These are phyloP conservation scores for Yponomeuta sedellus DNA, from an alignment of 2,888 invertebrate genomes.

Conservation along the genomic window DNA sequence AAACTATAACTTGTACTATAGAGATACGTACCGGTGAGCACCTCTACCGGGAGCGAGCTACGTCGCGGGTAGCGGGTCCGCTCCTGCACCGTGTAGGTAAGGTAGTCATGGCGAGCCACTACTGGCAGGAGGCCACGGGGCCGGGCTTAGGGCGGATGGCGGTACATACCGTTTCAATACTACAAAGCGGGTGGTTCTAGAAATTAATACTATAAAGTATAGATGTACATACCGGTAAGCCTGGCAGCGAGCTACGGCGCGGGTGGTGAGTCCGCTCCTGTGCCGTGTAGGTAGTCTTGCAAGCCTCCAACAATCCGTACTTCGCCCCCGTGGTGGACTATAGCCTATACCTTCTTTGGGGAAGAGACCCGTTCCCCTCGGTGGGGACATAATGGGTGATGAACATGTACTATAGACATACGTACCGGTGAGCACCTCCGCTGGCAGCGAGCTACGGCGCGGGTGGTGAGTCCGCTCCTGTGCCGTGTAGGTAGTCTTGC, in stretches of 20 bases:
- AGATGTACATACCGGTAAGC: constrained; percentile 70
- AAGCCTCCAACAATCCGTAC: too few relatives aligned
- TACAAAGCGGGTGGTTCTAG: too few relatives aligned
- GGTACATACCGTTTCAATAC: too few relatives aligned
- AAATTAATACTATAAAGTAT: too few relatives aligned
- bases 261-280: constrained; percentile 42
- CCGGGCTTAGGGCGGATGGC: constrained; percentile 35
- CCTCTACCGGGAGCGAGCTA: constrained; percentile 65
- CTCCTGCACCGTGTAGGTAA: constrained; percentile 37
- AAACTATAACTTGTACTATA: too few relatives aligned
- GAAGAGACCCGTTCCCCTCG: too few relatives aligned
- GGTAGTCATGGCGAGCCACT: constrained; percentile 46
- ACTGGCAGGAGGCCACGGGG: constrained; percentile 41
- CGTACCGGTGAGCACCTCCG: constrained; percentile 62
- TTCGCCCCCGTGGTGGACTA: too few relatives aligned
- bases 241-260: constrained; percentile 54
- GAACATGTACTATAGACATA: too few relatives aligned
- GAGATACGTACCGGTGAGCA: constrained; percentile 53
- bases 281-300: too few relatives aligned
- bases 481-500: too few relatives aligned
- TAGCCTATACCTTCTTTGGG: too few relatives aligned
- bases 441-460: constrained; percentile 54
- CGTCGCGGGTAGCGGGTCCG: constrained; percentile 38
- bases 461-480: constrained; percentile 47
- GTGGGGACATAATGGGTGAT: too few relatives aligned